Evolutionary conservation across 2,113 vertebrate genomes (phyloP).

Genomic region (Nibea coibor): DNA sequence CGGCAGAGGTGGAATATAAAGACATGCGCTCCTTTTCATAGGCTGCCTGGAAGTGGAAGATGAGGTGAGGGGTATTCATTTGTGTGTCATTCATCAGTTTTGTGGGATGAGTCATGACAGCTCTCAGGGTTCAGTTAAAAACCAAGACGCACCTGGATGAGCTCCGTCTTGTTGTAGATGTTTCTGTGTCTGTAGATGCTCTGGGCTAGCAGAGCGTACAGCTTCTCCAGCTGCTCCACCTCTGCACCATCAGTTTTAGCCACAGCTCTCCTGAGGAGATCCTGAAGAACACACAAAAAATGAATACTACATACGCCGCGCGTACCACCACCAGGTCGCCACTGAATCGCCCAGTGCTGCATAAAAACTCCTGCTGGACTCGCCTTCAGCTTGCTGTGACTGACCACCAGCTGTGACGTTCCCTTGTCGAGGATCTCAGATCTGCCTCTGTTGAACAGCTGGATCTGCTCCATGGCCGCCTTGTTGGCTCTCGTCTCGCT

Average conservation of each 20-base stretch:
- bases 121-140: too few relatives aligned
- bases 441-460: conserved; percentile 47
- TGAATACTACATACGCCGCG: too few relatives aligned
- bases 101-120: too few relatives aligned
- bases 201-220: conserved; percentile 64
- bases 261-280: conserved; percentile 45
- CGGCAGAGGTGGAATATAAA: too few relatives aligned
- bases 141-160: conserved; percentile 41
- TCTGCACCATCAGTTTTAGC: conserved; percentile 9
- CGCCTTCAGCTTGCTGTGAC: conserved; percentile 83
- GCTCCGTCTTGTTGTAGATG: conserved; percentile 43
- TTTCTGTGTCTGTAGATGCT: conserved; percentile 61
- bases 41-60: too few relatives aligned
- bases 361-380: neutral
- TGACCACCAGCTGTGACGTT: conserved; percentile 71
- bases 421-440: conserved; percentile 57
- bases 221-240: conserved; percentile 66
- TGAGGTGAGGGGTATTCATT: too few relatives aligned
- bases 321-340: neutral
- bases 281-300: conserved; percentile 18
- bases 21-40: too few relatives aligned
- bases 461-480: conserved; percentile 1
- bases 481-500: neutral
- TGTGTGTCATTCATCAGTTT: too few relatives aligned
- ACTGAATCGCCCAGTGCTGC: neutral